These are phyloP conservation scores for Drosophila rellima DNA, from an alignment of 2,888 invertebrate species.

Conservation along the genomic window DNA sequence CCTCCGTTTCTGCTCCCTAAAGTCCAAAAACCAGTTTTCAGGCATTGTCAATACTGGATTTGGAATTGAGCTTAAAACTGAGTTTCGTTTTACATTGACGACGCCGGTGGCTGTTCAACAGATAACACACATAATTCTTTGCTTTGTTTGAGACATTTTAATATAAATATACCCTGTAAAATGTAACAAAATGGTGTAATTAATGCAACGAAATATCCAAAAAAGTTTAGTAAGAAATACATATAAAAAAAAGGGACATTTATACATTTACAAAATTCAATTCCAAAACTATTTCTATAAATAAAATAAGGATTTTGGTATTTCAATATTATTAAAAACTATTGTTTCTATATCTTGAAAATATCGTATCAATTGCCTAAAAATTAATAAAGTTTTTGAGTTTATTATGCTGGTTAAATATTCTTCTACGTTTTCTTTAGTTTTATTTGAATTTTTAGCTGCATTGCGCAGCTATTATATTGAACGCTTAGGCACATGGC, in stretches of 20 bases:
- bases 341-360: background rate
- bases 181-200: background rate
- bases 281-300: background rate
- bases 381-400: background rate
- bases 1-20: background rate
- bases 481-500: conserved; percentile 54
- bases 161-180: conserved; percentile 41
- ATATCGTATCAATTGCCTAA: background rate
- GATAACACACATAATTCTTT: conserved; percentile 58
- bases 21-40: conserved; percentile 41
- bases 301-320: background rate
- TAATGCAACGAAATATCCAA: background rate
- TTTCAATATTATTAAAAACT: background rate
- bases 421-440: background rate
- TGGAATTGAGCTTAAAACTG: conserved; percentile 26
- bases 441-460: conserved; percentile 33
- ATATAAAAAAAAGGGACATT: no score
- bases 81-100: conserved; percentile 43
- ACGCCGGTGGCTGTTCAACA: conserved; percentile 21
- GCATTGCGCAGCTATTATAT: conserved; percentile 60
- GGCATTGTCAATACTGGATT: conserved; percentile 39
- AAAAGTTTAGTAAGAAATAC: background rate
- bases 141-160: conserved; percentile 64
- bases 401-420: background rate
- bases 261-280: no score